Evolutionary conservation across 2,888 invertebrate genomes (phyloP).

Genomic region (Acanthoscelides obtectus): DNA sequence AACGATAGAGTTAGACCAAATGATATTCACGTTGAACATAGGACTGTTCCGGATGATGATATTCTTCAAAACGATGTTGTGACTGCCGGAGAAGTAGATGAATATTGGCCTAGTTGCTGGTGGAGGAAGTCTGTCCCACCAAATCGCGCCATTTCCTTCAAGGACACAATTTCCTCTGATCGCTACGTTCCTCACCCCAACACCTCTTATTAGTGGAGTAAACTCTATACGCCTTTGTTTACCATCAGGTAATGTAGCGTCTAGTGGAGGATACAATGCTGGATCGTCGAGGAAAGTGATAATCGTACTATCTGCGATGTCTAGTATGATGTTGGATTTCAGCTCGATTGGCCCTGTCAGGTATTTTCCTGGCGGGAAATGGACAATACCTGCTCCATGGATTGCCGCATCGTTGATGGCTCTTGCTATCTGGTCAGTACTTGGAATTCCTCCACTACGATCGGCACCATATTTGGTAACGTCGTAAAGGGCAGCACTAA

Average conservation of each 20-base stretch:
- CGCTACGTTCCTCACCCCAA: background rate
- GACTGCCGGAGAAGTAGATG: background rate
- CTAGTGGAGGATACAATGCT: background rate
- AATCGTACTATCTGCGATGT: background rate
- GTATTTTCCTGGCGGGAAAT: background rate
- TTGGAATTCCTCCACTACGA: background rate
- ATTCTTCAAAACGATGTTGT: background rate
- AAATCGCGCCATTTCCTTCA: background rate
- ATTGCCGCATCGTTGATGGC: background rate
- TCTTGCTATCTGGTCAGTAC: background rate
- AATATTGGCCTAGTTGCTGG: background rate
- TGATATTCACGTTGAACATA: background rate
- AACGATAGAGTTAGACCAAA: background rate
- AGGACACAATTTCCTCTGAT: background rate
- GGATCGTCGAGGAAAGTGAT: background rate
- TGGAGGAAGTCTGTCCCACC: background rate
- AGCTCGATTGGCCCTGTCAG: background rate
- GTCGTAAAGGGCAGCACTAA: background rate
- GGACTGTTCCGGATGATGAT: background rate
- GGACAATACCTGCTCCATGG: background rate
- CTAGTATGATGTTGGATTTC: background rate
- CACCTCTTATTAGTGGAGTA: background rate
- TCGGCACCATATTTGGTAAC: constrained; percentile 1
- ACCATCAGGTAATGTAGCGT: background rate
- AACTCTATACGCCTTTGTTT: background rate